Percentiles rank a stretch among this genome's conserved stretches.
phyloP scores from a whole-genome alignment of 2,888 invertebrate species.

The Habrosyne pyritoides region DNA sequence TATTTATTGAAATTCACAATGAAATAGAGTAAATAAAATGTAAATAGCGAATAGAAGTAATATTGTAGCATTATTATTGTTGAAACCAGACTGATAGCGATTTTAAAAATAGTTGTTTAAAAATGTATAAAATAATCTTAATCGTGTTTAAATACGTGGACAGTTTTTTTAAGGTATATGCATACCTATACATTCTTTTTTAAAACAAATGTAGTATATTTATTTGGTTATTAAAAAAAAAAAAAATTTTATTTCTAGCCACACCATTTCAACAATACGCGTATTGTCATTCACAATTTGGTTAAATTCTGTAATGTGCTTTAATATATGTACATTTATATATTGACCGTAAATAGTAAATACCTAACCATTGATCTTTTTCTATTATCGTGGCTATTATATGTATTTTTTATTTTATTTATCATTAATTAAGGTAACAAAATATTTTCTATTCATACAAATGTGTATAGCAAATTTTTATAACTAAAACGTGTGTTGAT shows the following conservation, averaged over 20 bases:
- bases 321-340: too few species aligned
- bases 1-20: background rate
- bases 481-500: background rate
- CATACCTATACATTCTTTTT: background rate
- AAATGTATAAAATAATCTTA: conserved; percentile 21
- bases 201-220: too few species aligned
- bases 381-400: background rate
- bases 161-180: conserved; percentile 23
- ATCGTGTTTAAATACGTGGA: conserved; percentile 21
- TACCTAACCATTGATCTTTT: too few species aligned
- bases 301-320: too few species aligned
- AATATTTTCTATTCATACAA: background rate
- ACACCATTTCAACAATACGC: too few species aligned
- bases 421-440: too few species aligned
- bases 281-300: too few species aligned
- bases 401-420: background rate
- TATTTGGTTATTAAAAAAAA: too few species aligned
- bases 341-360: too few species aligned
- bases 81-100: conserved; percentile 76
- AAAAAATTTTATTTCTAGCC: too few species aligned
- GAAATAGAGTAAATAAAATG: background rate
- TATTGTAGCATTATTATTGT: conserved; percentile 53
- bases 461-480: background rate
- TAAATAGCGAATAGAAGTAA: conserved; percentile 10
- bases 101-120: conserved; percentile 44